Evolutionary conservation across 2,888 invertebrate species (phyloP).

Genomic region (Atherix ibis): DNA sequence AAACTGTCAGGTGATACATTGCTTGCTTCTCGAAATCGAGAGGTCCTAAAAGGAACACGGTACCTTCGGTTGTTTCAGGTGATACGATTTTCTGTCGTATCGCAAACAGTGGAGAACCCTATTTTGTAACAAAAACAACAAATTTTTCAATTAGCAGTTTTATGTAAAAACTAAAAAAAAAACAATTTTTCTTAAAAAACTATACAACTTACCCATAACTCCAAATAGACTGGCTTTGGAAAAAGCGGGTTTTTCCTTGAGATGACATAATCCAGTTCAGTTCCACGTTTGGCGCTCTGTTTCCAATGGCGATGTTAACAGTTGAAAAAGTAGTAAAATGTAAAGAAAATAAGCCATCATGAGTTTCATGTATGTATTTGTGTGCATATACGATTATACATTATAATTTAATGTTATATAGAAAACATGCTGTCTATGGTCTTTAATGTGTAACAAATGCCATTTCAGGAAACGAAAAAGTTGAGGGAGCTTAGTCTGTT

Average conservation of each 20-base stretch:
- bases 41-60: slow-evolving; percentile 57
- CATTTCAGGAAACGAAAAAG: no score
- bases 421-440: no score
- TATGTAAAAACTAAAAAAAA: slow-evolving; percentile 13
- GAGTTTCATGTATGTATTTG: no score
- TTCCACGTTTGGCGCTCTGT: slow-evolving; percentile 62
- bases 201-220: slow-evolving; percentile 52
- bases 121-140: no score
- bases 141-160: no score
- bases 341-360: no score
- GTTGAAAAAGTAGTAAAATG: no score
- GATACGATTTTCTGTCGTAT: slow-evolving; percentile 61
- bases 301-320: no score
- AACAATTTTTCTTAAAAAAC: background rate
- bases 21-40: slow-evolving; percentile 81
- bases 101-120: slow-evolving; percentile 62
- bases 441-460: no score
- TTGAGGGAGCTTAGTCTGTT: no score
- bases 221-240: slow-evolving; percentile 63
- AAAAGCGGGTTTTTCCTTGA: slow-evolving; percentile 65
- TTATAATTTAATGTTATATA: no score
- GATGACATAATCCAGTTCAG: slow-evolving; percentile 66
- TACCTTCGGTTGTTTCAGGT: slow-evolving; percentile 62
- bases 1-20: slow-evolving; percentile 72
- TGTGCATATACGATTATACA: no score